A percentile compares a stretch with the other conserved stretches of the same genome.
Conservation (phyloP, 2,113 vertebrate genomes). For the Vidua macroura region DNA sequence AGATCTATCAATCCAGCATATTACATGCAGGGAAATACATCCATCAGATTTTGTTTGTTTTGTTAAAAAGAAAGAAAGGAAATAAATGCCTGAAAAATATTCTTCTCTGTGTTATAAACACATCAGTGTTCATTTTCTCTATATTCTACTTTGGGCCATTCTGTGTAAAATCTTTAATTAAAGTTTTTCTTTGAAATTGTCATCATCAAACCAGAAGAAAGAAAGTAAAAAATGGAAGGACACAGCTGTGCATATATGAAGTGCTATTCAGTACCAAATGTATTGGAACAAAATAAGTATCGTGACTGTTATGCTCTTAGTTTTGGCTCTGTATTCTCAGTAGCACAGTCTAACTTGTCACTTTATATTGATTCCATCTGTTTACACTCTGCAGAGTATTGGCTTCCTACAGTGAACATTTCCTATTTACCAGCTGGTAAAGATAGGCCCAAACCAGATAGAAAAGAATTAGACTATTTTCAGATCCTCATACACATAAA, state of each 20-base stretch:
- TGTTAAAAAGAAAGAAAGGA: neutral
- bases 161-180: conserved; percentile 83
- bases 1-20: neutral
- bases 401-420: conserved; percentile 81
- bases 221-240: conserved; percentile 64
- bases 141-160: conserved; percentile 74
- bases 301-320: conserved; percentile 71
- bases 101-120: conserved; percentile 65
- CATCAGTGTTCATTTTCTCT: conserved; percentile 73
- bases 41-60: conserved; percentile 33
- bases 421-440: conserved; percentile 88
- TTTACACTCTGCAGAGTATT: conserved; percentile 81
- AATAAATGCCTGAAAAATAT: conserved; percentile 44
- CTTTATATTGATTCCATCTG: conserved; percentile 85
- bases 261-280: conserved; percentile 81
- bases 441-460: conserved; percentile 79
- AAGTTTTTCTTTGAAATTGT: conserved; percentile 79
- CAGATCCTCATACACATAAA: conserved; percentile 73
- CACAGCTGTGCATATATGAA: conserved; percentile 81
- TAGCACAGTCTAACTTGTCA: conserved; percentile 80
- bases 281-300: conserved; percentile 77
- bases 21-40: neutral
- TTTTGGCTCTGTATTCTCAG: conserved; percentile 76
- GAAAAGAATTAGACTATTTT: conserved; percentile 79
- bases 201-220: conserved; percentile 77